A percentile compares a stretch with the other conserved stretches of the same genome.
Evolutionary conservation across 2,797 vertebrate genomes (phyloP).

Genomic region (Bovichtus variegatus): DNA sequence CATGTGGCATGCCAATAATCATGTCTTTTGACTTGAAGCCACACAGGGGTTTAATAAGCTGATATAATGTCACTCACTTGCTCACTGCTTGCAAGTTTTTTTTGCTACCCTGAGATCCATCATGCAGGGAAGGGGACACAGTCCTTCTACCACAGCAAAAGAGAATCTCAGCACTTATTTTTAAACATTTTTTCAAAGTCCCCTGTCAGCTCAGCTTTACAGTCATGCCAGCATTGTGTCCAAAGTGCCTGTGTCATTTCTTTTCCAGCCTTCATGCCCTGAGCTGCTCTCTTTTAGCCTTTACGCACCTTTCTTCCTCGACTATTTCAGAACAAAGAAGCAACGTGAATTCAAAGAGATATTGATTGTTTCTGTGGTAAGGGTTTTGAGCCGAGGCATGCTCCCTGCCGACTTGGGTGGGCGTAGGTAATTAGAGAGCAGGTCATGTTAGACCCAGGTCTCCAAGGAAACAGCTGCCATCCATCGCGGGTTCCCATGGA

Average conservation of each 20-base stretch:
- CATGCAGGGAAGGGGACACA: background rate
- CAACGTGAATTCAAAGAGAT: slow-evolving; percentile 32
- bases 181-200: background rate
- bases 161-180: background rate
- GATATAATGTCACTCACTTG: slow-evolving; percentile 19
- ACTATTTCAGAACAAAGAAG: slow-evolving; percentile 39
- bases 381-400: slow-evolving; percentile 31
- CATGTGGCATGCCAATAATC: slow-evolving; percentile 21
- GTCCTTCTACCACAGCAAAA: background rate
- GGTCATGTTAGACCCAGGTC: slow-evolving; percentile 59
- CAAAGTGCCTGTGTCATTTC: slow-evolving; percentile 28
- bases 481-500: slow-evolving; percentile 62
- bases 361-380: slow-evolving; percentile 30
- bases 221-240: slow-evolving; percentile 40
- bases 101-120: background rate
- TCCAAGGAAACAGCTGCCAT: slow-evolving; percentile 73
- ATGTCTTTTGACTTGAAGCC: slow-evolving; percentile 34
- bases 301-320: slow-evolving; percentile 17
- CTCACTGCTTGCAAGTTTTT: slow-evolving; percentile 6
- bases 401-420: slow-evolving; percentile 52
- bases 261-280: slow-evolving; percentile 41
- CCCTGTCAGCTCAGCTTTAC: slow-evolving; percentile 45
- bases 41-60: slow-evolving; percentile 28
- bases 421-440: slow-evolving; percentile 64
- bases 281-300: slow-evolving; percentile 29